A percentile compares a stretch with the other conserved stretches of the same genome.
These are phyloP conservation scores for Drosophila nr. perissopoda DNA, from an alignment of 2,888 invertebrate genomes.

Conservation along the genomic window DNA sequence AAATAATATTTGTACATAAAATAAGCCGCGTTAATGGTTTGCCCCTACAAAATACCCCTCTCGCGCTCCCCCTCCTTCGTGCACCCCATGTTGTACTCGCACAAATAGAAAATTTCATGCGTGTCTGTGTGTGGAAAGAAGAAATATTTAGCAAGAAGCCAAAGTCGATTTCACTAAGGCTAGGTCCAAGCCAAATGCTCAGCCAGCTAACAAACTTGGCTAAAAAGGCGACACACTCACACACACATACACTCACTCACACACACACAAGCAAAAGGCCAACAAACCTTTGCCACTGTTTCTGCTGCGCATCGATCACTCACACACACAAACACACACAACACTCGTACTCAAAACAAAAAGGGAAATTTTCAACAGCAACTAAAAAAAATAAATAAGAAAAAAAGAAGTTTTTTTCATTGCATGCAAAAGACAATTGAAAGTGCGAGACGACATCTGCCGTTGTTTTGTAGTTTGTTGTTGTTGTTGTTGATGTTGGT, in stretches of 20 bases:
- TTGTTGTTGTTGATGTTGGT: constrained; percentile 18
- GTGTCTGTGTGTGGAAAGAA: constrained; percentile 49
- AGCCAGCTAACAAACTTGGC: constrained; percentile 47
- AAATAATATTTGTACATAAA: constrained; percentile 36
- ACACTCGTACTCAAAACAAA: constrained; percentile 50
- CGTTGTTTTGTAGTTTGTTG: constrained; percentile 14
- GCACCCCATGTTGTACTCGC: constrained; percentile 42
- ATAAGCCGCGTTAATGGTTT: constrained; percentile 43
- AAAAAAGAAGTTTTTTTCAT: constrained; percentile 24
- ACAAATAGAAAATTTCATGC: constrained; percentile 72
- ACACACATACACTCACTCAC: constrained; percentile 34
- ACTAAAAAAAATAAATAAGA: constrained; percentile 12
- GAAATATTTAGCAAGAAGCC: constrained; percentile 72
- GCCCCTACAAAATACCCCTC: constrained; percentile 1
- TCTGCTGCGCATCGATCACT: constrained; percentile 71
- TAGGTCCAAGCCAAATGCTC: constrained; percentile 53
- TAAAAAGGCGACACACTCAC: constrained; percentile 64
- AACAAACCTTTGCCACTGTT: constrained; percentile 71
- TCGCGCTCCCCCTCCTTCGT: constrained; percentile 3
- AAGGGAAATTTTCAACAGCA: constrained; percentile 65
- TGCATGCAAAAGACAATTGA: constrained; percentile 67
- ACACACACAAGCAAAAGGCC: constrained; percentile 70
- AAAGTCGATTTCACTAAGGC: constrained; percentile 64
- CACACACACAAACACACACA: constrained; percentile 39
- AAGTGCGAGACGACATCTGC: constrained; percentile 62